Base-by-base conservation (phyloP, 1,140 invertebrate genomes). In the Oreohelix idahoensis region DNA sequence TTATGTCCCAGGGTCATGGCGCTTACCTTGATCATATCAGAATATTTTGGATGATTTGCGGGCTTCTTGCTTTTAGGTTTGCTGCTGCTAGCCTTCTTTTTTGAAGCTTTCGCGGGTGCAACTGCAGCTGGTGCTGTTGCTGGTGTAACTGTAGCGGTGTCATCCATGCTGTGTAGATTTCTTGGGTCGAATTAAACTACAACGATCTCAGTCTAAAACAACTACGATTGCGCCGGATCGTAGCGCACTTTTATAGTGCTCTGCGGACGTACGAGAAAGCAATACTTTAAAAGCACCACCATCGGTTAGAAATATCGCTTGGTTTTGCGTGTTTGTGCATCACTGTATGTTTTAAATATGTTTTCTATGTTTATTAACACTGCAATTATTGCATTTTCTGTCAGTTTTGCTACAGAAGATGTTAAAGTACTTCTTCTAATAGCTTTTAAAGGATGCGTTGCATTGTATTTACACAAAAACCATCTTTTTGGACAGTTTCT, bases 61-160 rank as follows among this genome's bases (percentile, higher is more conserved):
- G 87, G 85, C 73, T 87, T 88, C 79, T 90, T 90, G 26, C 86
- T 83, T 81, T 89, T 89, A 35, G 87, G 58, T 38, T 75, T 69
- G 13, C n/a, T 81, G 20, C 13, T 39, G 35, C n/a, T 70, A 38
- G 86, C 79, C 58, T 86, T 87, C 84, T 89, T 89, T 79, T 89
- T 90, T 45, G 89, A 78, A 32, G 84, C 86, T 36, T 87, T 80
- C 8, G 78, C 69, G 23, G 85, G 85, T 20, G 81, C 71, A 35
- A 83, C 32, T 36, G 83, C 73, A 38, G 83, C 26, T 71, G 81
- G 70, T 13, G 84, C 53, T 36, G 83, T 53, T 17, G 83, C 63
- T 29, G 79, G 74, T 26, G 75, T 66, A 58, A 53, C 45, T 15
- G 79, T 35, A 63, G 83, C 83, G 69, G 80, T 53, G 42, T 76